Percentiles rank a stretch among this genome's conserved stretches.
These are phyloP conservation scores for Argynnis bischoffii DNA, from an alignment of 2,888 invertebrate genomes.

Conservation along the genomic window DNA sequence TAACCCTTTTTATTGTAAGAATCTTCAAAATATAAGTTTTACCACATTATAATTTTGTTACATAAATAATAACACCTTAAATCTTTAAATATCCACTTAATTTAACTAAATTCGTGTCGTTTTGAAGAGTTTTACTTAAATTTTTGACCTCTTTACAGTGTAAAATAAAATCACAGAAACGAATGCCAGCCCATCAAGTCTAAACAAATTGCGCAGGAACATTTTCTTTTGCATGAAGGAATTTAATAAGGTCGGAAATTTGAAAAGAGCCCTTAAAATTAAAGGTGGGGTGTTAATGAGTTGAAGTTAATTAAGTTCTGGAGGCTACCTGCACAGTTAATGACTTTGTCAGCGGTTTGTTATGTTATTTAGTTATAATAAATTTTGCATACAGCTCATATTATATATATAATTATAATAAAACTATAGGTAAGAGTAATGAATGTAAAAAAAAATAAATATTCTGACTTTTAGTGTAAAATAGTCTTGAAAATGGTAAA, in stretches of 20 bases:
- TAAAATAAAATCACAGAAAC: background rate
- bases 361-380: no score
- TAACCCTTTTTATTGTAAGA: no score
- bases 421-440: no score
- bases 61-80: no score
- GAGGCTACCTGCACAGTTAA: conserved; percentile 26
- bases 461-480: no score
- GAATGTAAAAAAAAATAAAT: no score
- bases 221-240: conserved; percentile 17
- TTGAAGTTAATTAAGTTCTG: conserved; percentile 39
- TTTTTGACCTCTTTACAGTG: background rate
- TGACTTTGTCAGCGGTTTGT: background rate
- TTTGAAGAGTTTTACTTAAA: background rate
- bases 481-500: no score
- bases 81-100: no score
- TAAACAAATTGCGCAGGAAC: conserved; percentile 17
- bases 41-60: no score
- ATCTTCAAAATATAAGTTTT: no score
- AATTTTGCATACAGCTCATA: no score
- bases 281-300: conserved; percentile 39
- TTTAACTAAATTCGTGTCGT: background rate
- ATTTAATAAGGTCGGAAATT: conserved; percentile 29
- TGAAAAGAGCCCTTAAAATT: conserved; percentile 26
- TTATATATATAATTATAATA: no score
- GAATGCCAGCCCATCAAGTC: conserved; percentile 1